Evolutionary conservation across 2,113 vertebrate species (phyloP).

Genomic region (Pelusios castaneus): DNA sequence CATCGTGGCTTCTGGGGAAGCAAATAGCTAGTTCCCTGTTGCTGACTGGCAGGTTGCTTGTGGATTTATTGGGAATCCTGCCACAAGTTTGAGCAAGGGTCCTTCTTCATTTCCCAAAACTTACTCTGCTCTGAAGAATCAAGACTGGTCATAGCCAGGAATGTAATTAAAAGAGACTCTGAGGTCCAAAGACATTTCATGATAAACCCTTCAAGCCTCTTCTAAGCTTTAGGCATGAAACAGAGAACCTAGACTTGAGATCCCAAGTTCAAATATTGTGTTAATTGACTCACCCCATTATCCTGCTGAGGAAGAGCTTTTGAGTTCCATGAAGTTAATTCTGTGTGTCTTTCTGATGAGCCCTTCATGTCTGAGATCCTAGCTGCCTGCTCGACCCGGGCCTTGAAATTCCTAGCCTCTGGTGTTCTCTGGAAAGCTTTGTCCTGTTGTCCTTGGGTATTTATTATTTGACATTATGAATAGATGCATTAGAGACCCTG

Average conservation of each 20-base stretch:
- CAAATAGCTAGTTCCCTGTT: background rate
- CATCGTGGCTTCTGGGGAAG: background rate
- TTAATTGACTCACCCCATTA: background rate
- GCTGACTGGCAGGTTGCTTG: background rate
- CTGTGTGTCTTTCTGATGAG: background rate
- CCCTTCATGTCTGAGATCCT: background rate
- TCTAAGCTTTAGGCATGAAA: background rate
- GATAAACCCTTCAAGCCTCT: background rate
- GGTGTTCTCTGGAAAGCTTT: background rate
- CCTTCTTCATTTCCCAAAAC: background rate
- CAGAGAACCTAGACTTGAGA: background rate
- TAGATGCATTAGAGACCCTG: background rate
- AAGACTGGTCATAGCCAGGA: background rate
- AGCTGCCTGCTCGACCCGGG: background rate
- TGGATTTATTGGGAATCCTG: background rate
- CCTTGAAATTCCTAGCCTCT: background rate
- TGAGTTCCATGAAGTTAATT: background rate
- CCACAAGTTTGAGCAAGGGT: background rate
- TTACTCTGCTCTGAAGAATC: background rate
- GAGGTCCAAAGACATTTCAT: background rate
- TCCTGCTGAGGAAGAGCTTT: background rate
- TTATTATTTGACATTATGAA: background rate
- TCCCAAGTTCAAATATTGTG: background rate
- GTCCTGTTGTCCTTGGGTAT: background rate
- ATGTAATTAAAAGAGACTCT: background rate